phyloP scores from a whole-genome alignment of 2,888 invertebrate genomes.

The Drosophila picticornis region DNA sequence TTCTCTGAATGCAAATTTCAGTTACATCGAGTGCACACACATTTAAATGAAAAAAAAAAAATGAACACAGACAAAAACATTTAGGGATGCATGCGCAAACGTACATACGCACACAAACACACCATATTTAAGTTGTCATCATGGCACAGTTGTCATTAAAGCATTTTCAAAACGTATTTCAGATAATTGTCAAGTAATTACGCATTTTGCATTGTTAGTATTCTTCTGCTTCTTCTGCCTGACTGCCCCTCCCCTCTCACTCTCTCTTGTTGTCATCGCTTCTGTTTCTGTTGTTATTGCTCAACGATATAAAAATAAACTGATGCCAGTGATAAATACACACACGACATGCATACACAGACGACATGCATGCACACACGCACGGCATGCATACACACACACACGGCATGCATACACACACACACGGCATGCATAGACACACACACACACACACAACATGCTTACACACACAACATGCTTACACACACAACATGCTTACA shows the following conservation, averaged over 20 bases:
- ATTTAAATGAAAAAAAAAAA: constrained; percentile 4
- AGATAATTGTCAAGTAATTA: constrained; percentile 76
- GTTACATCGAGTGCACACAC: constrained; percentile 44
- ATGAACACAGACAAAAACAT: not conserved
- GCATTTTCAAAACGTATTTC: constrained; percentile 73
- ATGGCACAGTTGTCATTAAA: constrained; percentile 73
- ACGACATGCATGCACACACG: too few relatives aligned
- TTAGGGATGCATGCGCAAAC: constrained; percentile 4
- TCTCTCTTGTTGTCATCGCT: not conserved
- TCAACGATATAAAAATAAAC: constrained; percentile 23
- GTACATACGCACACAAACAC: constrained; percentile 6
- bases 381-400: too few relatives aligned
- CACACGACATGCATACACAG: too few relatives aligned
- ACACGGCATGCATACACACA: too few relatives aligned
- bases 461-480: too few relatives aligned
- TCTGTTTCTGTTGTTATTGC: constrained; percentile 12
- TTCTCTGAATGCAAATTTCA: constrained; percentile 54
- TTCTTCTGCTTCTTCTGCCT: constrained; percentile 6
- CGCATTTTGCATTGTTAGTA: constrained; percentile 66
- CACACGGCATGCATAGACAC: too few relatives aligned
- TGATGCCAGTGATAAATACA: constrained; percentile 16
- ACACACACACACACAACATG: too few relatives aligned
- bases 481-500: too few relatives aligned
- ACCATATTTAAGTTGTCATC: constrained; percentile 78
- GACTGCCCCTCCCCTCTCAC: not conserved